Evolutionary conservation across 2,113 vertebrate species (phyloP).

Genomic region (Ancistrus triradiatus): DNA sequence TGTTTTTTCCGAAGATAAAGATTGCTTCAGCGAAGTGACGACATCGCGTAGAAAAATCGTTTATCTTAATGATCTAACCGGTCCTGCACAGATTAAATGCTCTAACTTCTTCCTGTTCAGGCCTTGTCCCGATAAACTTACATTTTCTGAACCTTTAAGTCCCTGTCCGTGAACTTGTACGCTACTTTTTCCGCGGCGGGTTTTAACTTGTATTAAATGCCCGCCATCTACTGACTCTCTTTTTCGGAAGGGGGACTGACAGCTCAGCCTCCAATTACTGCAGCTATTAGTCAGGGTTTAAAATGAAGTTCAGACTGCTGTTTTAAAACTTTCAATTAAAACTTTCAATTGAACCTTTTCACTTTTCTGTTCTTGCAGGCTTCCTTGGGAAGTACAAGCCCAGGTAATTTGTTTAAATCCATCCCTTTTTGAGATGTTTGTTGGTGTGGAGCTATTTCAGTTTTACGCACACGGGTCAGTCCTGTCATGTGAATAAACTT

Average conservation of each 20-base stretch:
- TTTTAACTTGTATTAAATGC: not conserved
- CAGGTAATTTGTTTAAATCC: slow-evolving; percentile 67
- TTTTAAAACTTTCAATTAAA: too few relatives aligned
- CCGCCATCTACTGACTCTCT: not conserved
- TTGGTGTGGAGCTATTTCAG: not conserved
- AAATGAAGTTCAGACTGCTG: not conserved
- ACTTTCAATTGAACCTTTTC: not conserved
- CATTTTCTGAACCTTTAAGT: too few relatives aligned
- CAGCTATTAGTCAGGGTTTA: not conserved
- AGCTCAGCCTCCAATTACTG: not conserved
- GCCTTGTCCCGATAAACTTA: too few relatives aligned
- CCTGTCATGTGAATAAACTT: too few relatives aligned
- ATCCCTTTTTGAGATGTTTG: not conserved
- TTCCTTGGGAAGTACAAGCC: slow-evolving; percentile 87
- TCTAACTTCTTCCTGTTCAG: too few relatives aligned
- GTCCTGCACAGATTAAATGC: too few relatives aligned
- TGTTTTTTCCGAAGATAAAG: not conserved
- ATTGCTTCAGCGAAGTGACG: slow-evolving; percentile 23
- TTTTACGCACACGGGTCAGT: too few relatives aligned
- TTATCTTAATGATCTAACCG: not conserved
- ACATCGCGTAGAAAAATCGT: slow-evolving; percentile 2
- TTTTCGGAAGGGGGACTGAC: not conserved
- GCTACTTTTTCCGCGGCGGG: not conserved
- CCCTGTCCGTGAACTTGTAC: not conserved
- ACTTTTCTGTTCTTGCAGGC: slow-evolving; percentile 57